Evolutionary conservation across 1,140 invertebrate genomes (phyloP).

Genomic region (Plodia interpunctella): DNA sequence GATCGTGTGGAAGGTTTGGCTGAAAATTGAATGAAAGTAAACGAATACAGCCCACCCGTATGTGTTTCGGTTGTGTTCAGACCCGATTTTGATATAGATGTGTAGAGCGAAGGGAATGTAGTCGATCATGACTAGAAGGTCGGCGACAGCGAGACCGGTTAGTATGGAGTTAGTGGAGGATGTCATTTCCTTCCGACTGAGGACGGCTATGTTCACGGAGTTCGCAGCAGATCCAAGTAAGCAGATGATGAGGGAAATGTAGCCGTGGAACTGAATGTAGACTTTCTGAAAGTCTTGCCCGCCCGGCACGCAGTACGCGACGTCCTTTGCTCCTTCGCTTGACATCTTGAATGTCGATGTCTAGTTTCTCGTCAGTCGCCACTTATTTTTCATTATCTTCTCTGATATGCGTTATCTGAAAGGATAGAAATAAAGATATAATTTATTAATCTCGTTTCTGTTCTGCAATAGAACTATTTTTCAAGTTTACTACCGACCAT

Average conservation of each 20-base stretch:
- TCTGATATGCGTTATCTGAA: constrained; percentile 3
- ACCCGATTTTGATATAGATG: constrained; percentile 81
- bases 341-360: constrained; percentile 26
- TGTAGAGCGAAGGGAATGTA: constrained; percentile 94
- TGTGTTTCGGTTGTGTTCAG: constrained; percentile 77
- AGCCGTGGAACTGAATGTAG: constrained; percentile 65
- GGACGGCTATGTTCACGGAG: constrained; percentile 93
- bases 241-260: constrained; percentile 84
- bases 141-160: constrained; percentile 92
- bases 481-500: too few species aligned
- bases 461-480: too few species aligned
- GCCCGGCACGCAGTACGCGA: constrained; percentile 64
- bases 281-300: constrained; percentile 60
- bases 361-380: constrained; percentile 12
- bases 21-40: constrained; percentile 90
- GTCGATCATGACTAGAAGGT: constrained; percentile 94
- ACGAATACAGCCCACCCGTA: constrained; percentile 90
- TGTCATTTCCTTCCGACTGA: constrained; percentile 92
- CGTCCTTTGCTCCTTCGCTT: constrained; percentile 22
- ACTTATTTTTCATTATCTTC: neutral
- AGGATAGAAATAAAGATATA: constrained; percentile 1
- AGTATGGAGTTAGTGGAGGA: constrained; percentile 91
- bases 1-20: constrained; percentile 92
- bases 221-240: constrained; percentile 95
- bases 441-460: too few species aligned